Base-by-base conservation (phyloP, 2,113 vertebrate genomes). In the Puntigrus tetrazona region DNA sequence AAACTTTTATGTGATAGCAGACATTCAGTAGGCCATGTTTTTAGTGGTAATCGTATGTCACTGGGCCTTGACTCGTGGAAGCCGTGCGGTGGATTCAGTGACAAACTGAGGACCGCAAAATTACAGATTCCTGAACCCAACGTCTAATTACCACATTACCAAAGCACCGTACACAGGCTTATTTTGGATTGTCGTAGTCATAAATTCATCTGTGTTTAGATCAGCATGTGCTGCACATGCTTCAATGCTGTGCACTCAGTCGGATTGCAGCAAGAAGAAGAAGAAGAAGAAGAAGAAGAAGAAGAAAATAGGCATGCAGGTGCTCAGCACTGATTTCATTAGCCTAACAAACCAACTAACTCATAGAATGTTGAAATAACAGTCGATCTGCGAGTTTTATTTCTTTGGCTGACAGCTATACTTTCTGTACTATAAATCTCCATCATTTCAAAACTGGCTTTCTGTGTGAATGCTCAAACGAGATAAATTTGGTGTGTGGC, bases 81-180 rank as follows among this genome's bases (percentile, higher is more conserved):
- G 72, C 57, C 1, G 75, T 84, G 84, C 20, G 81, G 87, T 86
- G 8, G 34, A 86, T 29, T 72, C 78, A 63, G 43, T 84, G 87
- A 86, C 84, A 88, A 86, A 82, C 72, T 65, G 82, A 78, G 45
- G 59, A 82, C 85, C 55, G 16, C 87, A 84, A 65, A 88, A 88
- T 86, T 82, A 86, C 22, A 52, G 45, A 18, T 11, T 85, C n/a
- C 61, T 45, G 41, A 86, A 69, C 78, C 82, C 73, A 88, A 88
- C 84, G 29, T 86, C 82, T 73, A 70, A 88, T 88, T 88, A 84
- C 78, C 77, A 82, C 55, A 84, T 88, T 84, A 88, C 82, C 31
- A 72, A 55, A 63, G 43, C 59, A 69, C 86, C 70, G 77, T 70
- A 29, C 41, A 41, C 27, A 77, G 22, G 77, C 83, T 74, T 86